Conservation (phyloP, 2,797 vertebrate genomes). For the Aselliscus stoliczkanus region DNA sequence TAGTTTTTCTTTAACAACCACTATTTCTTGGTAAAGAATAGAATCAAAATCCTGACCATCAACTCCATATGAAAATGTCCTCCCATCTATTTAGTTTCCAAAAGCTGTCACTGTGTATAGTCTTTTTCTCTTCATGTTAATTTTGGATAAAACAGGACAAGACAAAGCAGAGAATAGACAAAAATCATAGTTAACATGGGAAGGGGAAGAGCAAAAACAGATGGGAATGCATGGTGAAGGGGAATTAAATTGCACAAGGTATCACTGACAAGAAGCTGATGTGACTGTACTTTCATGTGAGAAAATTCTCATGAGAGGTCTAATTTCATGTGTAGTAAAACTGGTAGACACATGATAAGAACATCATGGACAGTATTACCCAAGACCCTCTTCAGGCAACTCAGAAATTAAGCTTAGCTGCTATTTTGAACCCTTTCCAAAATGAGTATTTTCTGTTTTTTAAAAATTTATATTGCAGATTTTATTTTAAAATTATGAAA, state of each 20-base stretch:
- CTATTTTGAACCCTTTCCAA: background rate
- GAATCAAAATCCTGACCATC: background rate
- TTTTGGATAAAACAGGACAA: background rate
- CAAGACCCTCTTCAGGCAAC: background rate
- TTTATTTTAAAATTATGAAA: slow-evolving; percentile 14
- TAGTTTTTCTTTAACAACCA: background rate
- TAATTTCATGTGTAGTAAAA: background rate
- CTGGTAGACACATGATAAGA: background rate
- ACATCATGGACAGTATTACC: background rate
- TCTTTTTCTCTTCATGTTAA: background rate
- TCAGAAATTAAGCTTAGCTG: background rate
- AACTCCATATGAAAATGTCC: background rate
- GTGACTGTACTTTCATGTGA: background rate
- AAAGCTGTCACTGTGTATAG: background rate
- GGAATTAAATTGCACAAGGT: background rate
- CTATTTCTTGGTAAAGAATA: background rate
- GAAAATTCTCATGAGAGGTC: background rate
- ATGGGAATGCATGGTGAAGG: background rate
- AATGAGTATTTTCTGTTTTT: background rate
- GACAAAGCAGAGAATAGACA: background rate
- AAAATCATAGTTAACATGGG: background rate
- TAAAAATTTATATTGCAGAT: background rate
- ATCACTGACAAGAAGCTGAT: background rate
- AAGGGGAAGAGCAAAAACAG: background rate
- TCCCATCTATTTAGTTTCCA: background rate